Base-by-base conservation (phyloP, 2,888 invertebrate species). In the Eupsilia transversa region DNA sequence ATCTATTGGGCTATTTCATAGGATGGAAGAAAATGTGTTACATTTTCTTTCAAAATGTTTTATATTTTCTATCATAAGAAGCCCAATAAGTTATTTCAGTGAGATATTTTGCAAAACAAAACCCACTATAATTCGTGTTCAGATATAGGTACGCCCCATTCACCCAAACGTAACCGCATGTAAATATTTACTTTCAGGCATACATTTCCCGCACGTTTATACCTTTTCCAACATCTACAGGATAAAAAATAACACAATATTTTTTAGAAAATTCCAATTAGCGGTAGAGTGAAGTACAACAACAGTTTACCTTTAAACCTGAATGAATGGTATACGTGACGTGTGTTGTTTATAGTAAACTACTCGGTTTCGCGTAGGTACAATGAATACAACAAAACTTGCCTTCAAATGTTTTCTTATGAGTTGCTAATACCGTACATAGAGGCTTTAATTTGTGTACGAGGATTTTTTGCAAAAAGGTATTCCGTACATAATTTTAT, bases 261-360 rank as follows among this genome's bases (percentile, higher is more conserved):
- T 46, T n/a, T 72, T 46, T 27, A 4, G 23, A 59, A 77, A 72
- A 49, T 46, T 27, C 46, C 67, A 33, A 30, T 73, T 70, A 68
- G 56, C 52, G 54, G 63, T 77, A 49, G 0, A 72, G 27, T 46
- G 4, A 54, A 59, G 41, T 67, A 41, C 59, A 72, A 77, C 30
- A 66, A 61, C 71, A 30, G 64, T 59, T 82, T 60, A 71, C 63
- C 35, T 54, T 46, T 38, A 59, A 46, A 63, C 17, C 5, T 33
- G 59, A 66, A 56, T 82, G 82, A 81, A 82, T 67, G 63, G 77
- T 69, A 17, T 33, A 57, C 65, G 68, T 81, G 82, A 82, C 81
- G 81, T 60, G 56, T 59, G 23, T 73, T 81, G 82, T 77, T 81
- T 81, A 64, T 68, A 77, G 77, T 70, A 70, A 73, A 73, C 72